Conservation (phyloP, 2,888 invertebrate species). For the Coelopa pilipes region DNA sequence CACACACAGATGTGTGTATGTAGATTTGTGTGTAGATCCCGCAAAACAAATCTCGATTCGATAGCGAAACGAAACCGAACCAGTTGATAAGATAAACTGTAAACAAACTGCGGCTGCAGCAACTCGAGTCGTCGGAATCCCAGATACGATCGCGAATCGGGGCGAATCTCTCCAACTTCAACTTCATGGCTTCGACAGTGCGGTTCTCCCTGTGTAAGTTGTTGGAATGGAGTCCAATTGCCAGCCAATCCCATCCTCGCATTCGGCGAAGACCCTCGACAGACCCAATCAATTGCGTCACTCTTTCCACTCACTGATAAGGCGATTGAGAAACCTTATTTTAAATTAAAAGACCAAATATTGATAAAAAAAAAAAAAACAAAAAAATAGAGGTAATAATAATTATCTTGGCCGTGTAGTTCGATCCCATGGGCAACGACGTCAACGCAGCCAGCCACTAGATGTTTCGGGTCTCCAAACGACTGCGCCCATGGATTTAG, state of each 20-base stretch:
- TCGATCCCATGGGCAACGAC: too few species aligned
- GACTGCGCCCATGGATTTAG: too few species aligned
- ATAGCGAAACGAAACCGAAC: conserved; percentile 6
- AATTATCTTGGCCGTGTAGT: too few species aligned
- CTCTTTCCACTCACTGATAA: neutral
- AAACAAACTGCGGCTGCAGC: conserved; percentile 16
- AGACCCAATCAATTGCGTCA: conserved; percentile 16
- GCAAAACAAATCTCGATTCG: neutral
- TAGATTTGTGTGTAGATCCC: neutral
- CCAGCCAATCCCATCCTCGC: neutral
- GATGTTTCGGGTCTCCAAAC: too few species aligned
- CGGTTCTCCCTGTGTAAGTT: neutral
- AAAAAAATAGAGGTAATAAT: too few species aligned
- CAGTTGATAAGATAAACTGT: conserved; percentile 12
- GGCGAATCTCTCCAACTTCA: neutral
- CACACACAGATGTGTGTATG: too few species aligned
- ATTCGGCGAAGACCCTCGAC: neutral
- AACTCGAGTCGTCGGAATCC: neutral
- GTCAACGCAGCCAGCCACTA: too few species aligned
- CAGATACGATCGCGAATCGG: conserved; percentile 15
- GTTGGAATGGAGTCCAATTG: neutral
- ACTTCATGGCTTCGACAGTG: neutral
- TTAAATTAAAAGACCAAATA: too few species aligned
- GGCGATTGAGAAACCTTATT: neutral
- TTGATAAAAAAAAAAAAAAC: too few species aligned